Conservation (phyloP, 92 coral and sea anemone genomes). For the Paramuricea clavata region DNA sequence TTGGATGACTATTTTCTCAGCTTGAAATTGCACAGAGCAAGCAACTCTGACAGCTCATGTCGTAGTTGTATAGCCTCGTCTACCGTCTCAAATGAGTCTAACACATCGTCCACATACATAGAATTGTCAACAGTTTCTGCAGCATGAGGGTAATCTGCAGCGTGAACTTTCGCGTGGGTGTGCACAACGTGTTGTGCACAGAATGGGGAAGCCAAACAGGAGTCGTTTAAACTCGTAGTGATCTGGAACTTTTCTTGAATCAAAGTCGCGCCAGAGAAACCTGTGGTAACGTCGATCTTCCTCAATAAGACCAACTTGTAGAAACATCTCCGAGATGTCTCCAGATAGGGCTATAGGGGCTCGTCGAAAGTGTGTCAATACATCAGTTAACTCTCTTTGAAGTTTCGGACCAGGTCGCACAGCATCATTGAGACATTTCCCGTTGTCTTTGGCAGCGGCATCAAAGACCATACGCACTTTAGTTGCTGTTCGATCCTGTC, state of each 20-base stretch:
- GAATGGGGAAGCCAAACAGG: slow-evolving; percentile 13
- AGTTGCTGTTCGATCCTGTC: too few species aligned
- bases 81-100: slow-evolving; percentile 15
- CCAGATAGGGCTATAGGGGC: slow-evolving; percentile 52
- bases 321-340: slow-evolving; percentile 68
- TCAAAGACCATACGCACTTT: too few species aligned
- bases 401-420: too few species aligned
- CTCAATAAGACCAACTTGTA: slow-evolving; percentile 51
- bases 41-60: neutral
- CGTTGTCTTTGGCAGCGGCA: too few species aligned
- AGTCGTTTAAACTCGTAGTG: slow-evolving; percentile 20
- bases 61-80: slow-evolving; percentile 9
- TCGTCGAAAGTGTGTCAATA: slow-evolving; percentile 48
- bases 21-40: slow-evolving; percentile 13
- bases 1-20: slow-evolving; percentile 9
- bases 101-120: slow-evolving; percentile 10
- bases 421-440: too few species aligned
- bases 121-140: slow-evolving; percentile 23
- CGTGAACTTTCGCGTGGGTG: neutral
- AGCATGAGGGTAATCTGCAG: neutral
- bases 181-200: slow-evolving; percentile 17
- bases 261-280: slow-evolving; percentile 40
- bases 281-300: slow-evolving; percentile 64
- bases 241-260: slow-evolving; percentile 1
- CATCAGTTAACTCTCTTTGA: too few species aligned